phyloP scores from a whole-genome alignment of 2,113 vertebrate species.

The Eptatretus burgeri region DNA sequence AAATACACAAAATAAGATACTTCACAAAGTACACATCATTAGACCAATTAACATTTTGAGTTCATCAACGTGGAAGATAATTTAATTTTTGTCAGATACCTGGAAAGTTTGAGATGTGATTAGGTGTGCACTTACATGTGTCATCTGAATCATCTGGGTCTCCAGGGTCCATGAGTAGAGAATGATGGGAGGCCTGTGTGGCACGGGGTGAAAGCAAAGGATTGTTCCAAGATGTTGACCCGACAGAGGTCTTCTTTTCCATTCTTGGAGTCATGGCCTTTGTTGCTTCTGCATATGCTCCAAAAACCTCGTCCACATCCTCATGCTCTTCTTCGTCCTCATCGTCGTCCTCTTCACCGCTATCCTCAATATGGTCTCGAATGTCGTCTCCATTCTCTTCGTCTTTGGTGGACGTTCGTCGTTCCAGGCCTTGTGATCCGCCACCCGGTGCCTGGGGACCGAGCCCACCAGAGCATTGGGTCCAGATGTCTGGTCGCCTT shows the following conservation, averaged over 20 bases:
- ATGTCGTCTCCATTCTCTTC: not conserved
- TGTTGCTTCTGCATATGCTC: constrained; percentile 13
- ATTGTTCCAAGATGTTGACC: no score
- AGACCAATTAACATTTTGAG: no score
- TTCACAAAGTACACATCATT: no score
- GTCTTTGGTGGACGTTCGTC: not conserved
- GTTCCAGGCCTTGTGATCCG: not conserved
- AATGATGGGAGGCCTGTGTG: no score
- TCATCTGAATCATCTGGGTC: no score
- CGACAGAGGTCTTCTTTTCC: constrained; percentile 34
- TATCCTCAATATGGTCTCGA: not conserved
- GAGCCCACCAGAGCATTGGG: constrained; percentile 11
- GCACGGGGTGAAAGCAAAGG: not conserved
- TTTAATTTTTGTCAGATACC: no score
- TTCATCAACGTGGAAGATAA: no score
- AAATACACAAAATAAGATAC: no score
- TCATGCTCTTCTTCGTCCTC: not conserved
- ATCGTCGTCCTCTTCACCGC: not conserved
- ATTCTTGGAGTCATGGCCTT: constrained; percentile 86
- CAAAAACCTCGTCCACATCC: not conserved
- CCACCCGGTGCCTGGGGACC: not conserved
- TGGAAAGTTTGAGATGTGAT: no score
- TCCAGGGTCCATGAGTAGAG: no score
- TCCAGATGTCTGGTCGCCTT: constrained; percentile 11
- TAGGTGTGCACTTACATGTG: no score